Evolutionary conservation across 2,113 vertebrate species (phyloP).

Genomic region (Nycticryphes semicollaris): DNA sequence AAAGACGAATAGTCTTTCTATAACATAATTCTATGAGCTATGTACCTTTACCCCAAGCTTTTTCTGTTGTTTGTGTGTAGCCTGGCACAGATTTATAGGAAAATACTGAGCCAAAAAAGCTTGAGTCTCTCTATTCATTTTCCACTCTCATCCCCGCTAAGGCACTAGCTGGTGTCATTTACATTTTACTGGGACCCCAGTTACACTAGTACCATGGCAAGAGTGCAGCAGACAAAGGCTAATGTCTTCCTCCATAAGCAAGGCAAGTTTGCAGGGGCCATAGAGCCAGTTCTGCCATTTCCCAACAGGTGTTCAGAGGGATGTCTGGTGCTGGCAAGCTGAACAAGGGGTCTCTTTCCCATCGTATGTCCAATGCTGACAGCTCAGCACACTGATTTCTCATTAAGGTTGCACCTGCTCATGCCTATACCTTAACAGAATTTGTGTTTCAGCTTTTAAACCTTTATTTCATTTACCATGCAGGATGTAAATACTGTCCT

Average conservation of each 20-base stretch:
- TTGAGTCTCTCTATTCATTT: not conserved
- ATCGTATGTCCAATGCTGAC: fast-evolving
- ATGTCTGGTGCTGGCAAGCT: not conserved
- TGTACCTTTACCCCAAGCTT: not conserved
- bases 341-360: not conserved
- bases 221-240: not conserved
- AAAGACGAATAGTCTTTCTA: not conserved
- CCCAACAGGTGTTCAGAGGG: not conserved
- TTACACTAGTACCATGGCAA: not conserved
- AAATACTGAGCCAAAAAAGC: not conserved
- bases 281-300: not conserved
- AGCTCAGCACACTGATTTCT: not conserved
- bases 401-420: not conserved
- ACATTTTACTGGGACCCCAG: not conserved
- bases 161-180: too few relatives aligned
- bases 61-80: not conserved
- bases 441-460: not conserved
- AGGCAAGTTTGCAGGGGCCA: fast-evolving
- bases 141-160: not conserved
- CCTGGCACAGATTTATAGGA: not conserved
- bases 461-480: not conserved
- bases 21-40: not conserved
- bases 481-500: not conserved
- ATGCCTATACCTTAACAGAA: not conserved
- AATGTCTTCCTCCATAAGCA: not conserved